Conservation (phyloP, 2,888 invertebrate genomes). For the Rhorus exstirpatorius region DNA sequence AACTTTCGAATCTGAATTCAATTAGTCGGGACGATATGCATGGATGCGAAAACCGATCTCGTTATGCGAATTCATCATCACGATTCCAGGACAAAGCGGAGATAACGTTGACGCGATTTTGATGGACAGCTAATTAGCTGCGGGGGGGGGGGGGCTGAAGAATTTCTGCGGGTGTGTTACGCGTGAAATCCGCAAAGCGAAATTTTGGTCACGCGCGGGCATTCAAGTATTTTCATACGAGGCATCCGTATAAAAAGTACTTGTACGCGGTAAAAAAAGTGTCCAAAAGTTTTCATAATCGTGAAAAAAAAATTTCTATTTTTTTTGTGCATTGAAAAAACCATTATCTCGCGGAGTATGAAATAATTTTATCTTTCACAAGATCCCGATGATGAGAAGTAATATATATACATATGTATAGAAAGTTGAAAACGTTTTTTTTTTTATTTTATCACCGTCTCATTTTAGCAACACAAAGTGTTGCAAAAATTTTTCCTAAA, state of each 20-base stretch:
- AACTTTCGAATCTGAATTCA: slow-evolving; percentile 24
- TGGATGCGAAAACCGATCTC: slow-evolving; percentile 22
- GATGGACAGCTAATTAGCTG: slow-evolving; percentile 49
- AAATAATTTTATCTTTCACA: no score
- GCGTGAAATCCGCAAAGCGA: slow-evolving; percentile 28
- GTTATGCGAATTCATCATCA: slow-evolving; percentile 43
- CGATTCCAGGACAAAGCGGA: neutral
- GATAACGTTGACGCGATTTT: slow-evolving; percentile 24
- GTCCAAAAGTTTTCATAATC: no score
- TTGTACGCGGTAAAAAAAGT: neutral
- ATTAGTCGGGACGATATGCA: slow-evolving; percentile 20
- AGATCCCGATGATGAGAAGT: neutral
- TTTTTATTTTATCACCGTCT: neutral
- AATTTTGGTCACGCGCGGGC: slow-evolving; percentile 34
- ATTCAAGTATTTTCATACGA: neutral
- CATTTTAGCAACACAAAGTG: neutral
- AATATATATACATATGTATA: no score
- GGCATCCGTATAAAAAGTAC: neutral
- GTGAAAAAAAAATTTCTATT: no score
- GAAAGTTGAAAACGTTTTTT: neutral
- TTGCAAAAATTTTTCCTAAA: slow-evolving; percentile 21
- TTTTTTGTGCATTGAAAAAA: no score
- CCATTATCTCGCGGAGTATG: no score
- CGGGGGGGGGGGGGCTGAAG: neutral
- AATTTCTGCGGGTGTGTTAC: neutral